These are phyloP conservation scores for Molossus molossus DNA, from an alignment of 2,797 vertebrate species.

Conservation along the genomic window DNA sequence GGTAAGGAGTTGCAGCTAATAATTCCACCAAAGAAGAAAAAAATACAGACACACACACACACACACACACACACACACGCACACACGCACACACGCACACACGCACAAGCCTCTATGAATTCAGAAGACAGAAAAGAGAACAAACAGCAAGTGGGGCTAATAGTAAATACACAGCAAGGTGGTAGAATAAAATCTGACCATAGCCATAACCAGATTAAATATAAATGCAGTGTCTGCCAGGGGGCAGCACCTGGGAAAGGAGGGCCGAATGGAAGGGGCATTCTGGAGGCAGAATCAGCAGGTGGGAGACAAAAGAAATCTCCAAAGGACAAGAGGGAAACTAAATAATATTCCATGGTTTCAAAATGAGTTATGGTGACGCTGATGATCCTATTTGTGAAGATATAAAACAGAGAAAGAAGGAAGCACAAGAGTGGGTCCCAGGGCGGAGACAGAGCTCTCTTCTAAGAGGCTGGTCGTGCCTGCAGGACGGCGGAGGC, in stretches of 20 bases:
- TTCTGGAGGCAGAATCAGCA: background rate
- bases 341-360: background rate
- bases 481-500: background rate
- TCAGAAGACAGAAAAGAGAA: background rate
- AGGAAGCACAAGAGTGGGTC: no score
- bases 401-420: background rate
- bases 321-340: background rate
- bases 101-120: background rate
- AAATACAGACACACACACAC: background rate
- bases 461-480: background rate
- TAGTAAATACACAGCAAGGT: background rate
- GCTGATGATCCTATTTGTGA: fast-evolving
- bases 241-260: background rate
- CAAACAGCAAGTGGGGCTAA: background rate
- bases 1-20: background rate
- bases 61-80: background rate
- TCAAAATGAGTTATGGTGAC: background rate
- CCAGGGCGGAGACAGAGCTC: background rate
- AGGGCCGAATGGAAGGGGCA: background rate
- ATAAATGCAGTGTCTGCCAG: background rate
- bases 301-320: background rate
- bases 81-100: background rate
- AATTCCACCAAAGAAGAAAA: background rate
- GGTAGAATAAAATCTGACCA: background rate
- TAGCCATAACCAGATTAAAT: background rate